Conservation (phyloP, 1,140 invertebrate genomes). For the Polypedilum vanderplanki region DNA sequence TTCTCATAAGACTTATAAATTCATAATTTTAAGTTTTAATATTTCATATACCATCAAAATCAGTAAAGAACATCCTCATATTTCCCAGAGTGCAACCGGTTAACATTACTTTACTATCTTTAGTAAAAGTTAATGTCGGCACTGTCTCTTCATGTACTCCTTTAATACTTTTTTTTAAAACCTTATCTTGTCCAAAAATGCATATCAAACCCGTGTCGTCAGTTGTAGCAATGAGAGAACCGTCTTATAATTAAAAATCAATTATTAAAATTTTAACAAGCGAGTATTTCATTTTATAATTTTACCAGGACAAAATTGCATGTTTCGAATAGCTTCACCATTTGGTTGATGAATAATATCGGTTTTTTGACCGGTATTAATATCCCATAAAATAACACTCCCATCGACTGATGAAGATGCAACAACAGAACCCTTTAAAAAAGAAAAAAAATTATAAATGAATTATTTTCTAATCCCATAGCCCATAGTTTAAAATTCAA, state of each 20-base stretch:
- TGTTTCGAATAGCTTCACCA: conserved; percentile 49
- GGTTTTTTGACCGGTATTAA: conserved; percentile 45
- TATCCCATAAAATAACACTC: conserved; percentile 51
- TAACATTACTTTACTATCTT: conserved; percentile 58
- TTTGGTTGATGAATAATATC: conserved; percentile 48
- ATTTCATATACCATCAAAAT: conserved; percentile 36
- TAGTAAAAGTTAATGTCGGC: conserved; percentile 54
- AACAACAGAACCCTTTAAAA: conserved; percentile 47
- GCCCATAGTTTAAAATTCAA: too few species aligned
- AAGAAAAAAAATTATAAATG: neutral
- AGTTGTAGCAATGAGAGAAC: conserved; percentile 21
- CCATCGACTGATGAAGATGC: conserved; percentile 55
- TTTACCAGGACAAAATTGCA: conserved; percentile 13
- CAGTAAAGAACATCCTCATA: conserved; percentile 55
- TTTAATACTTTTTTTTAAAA: conserved; percentile 25
- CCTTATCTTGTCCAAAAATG: conserved; percentile 31
- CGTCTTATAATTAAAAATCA: neutral
- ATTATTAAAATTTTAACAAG: neutral
- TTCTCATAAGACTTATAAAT: neutral
- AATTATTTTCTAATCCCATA: too few species aligned
- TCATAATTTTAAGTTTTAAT: neutral
- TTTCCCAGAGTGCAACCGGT: conserved; percentile 61
- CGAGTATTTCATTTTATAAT: neutral
- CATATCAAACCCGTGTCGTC: conserved; percentile 31
- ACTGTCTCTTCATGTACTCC: conserved; percentile 61